These are phyloP conservation scores for Fulica atra DNA, from an alignment of 2,113 vertebrate species.

Conservation along the genomic window DNA sequence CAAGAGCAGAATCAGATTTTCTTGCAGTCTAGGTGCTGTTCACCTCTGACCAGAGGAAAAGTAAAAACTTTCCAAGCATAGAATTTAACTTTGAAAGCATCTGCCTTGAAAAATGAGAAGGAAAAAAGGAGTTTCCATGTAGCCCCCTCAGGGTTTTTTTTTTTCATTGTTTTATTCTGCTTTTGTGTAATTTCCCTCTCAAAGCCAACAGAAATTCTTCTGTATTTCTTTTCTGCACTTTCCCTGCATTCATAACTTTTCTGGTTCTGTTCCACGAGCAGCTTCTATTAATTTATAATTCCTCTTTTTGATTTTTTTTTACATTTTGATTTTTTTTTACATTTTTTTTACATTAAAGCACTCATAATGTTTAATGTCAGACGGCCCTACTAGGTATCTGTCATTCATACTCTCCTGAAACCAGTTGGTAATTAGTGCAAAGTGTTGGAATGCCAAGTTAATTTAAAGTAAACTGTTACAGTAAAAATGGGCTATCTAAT, in stretches of 20 bases:
- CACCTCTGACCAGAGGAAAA: not conserved
- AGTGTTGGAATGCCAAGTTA: not conserved
- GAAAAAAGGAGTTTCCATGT: not conserved
- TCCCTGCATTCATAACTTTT: not conserved
- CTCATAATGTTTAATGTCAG: not conserved
- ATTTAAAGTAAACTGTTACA: not conserved
- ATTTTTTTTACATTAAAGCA: not conserved
- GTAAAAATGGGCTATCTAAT: not conserved
- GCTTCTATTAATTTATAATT: not conserved
- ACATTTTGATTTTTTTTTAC: too few species aligned
- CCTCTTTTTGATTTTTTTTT: not conserved
- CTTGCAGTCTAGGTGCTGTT: not conserved
- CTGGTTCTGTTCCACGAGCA: not conserved
- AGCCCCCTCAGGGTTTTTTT: not conserved
- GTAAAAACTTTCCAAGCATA: not conserved
- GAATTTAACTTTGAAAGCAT: not conserved
- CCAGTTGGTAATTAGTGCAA: not conserved
- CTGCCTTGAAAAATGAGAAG: not conserved
- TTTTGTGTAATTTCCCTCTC: slow-evolving; percentile 1
- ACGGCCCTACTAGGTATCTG: not conserved
- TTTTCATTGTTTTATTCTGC: slow-evolving; percentile 5
- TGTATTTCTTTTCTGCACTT: not conserved
- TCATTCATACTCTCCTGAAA: not conserved
- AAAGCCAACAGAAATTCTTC: not conserved
- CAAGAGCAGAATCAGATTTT: not conserved